phyloP scores from a whole-genome alignment of 2,113 vertebrate genomes.

The Embiotoca jacksoni region DNA sequence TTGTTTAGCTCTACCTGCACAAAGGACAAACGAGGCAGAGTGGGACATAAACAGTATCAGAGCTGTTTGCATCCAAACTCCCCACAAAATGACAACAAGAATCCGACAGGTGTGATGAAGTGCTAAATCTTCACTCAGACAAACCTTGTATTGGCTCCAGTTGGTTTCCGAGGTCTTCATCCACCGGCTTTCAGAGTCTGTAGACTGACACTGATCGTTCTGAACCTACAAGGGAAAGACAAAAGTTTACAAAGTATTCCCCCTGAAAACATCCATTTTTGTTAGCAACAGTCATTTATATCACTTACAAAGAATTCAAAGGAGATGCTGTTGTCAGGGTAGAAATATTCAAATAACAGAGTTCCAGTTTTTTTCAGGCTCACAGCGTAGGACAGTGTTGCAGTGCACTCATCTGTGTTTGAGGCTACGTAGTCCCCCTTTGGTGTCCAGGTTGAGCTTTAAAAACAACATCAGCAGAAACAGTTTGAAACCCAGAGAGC shows the following conservation, averaged over 20 bases:
- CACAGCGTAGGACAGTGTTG: slow-evolving; percentile 92
- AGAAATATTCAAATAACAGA: slow-evolving; percentile 93
- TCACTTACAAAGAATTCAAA: slow-evolving; percentile 95
- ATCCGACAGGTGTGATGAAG: background rate
- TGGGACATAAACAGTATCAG: too few species aligned
- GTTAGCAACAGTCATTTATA: background rate
- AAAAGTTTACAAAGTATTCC: background rate
- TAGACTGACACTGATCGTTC: slow-evolving; percentile 97
- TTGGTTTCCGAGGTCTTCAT: slow-evolving; percentile 90
- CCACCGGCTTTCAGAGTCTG: slow-evolving; percentile 87
- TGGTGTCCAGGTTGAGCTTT: slow-evolving; percentile 93
- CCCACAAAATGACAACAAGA: background rate
- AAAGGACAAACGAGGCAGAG: background rate
- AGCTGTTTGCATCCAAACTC: background rate
- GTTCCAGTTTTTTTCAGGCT: slow-evolving; percentile 93
- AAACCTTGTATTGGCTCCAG: slow-evolving; percentile 89
- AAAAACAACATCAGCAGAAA: slow-evolving; percentile 21
- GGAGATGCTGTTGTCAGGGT: slow-evolving; percentile 92
- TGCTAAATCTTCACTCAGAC: slow-evolving; percentile 43
- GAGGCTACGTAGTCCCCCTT: slow-evolving; percentile 92
- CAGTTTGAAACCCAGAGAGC: background rate
- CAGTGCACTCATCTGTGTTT: slow-evolving; percentile 94
- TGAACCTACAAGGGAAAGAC: slow-evolving; percentile 85
- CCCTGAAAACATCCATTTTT: background rate
- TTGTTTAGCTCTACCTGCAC: slow-evolving; percentile 87